Conservation (phyloP, 1,140 invertebrate species). For the Lordiphosa mommai region DNA sequence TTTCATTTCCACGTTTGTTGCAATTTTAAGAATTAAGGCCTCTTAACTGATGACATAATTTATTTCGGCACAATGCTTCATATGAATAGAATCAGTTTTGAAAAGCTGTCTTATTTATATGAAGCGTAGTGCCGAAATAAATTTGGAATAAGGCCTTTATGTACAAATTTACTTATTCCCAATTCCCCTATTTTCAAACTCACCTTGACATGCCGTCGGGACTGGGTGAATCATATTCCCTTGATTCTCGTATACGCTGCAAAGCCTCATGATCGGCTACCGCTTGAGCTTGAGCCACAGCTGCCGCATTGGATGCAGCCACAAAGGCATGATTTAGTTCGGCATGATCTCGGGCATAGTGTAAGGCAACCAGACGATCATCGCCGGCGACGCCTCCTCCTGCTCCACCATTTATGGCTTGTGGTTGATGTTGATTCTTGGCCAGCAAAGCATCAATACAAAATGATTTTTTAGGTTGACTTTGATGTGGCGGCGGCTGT, state of each 20-base stretch:
- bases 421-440: constrained; percentile 55
- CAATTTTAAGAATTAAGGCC: no score
- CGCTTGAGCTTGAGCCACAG: constrained; percentile 43
- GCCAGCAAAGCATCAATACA: constrained; percentile 85
- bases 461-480: constrained; percentile 82
- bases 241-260: constrained; percentile 70
- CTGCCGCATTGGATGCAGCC: constrained; percentile 62
- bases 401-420: constrained; percentile 15
- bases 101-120: no score
- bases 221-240: constrained; percentile 75
- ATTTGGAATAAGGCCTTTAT: no score
- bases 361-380: constrained; percentile 60
- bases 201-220: constrained; percentile 79
- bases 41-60: no score
- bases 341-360: constrained; percentile 66
- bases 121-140: no score
- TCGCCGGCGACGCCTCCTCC: constrained; percentile 43
- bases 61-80: no score
- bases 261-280: constrained; percentile 72
- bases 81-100: no score
- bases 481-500: constrained; percentile 46
- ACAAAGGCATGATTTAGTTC: constrained; percentile 64
- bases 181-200: no score
- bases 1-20: no score
- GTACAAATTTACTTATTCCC: background rate